Conservation (phyloP, 1,140 invertebrate species). For the Pachyrhynchus sulphureomaculatus region DNA sequence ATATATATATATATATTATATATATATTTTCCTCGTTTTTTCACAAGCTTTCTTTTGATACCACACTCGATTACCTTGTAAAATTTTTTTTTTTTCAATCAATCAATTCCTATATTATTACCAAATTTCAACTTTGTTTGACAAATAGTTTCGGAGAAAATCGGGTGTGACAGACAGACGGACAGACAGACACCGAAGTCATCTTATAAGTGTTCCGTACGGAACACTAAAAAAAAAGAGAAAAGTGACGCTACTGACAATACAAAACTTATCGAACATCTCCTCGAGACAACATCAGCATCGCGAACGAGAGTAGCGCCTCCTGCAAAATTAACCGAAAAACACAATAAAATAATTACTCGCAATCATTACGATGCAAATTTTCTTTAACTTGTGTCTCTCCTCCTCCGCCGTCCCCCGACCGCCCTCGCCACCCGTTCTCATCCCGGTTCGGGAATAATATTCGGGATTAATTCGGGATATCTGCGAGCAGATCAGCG, state of each 20-base stretch:
- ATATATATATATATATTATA: too few relatives aligned
- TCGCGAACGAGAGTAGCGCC: too few relatives aligned
- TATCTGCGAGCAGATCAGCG: conserved; percentile 47
- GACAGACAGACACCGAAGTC: too few relatives aligned
- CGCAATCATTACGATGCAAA: conserved; percentile 49
- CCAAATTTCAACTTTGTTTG: too few relatives aligned
- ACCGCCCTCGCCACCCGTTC: not conserved
- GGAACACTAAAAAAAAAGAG: not conserved
- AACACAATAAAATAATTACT: conserved; percentile 44
- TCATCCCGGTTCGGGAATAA: conserved; percentile 39
- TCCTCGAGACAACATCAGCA: not conserved
- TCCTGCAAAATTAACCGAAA: conserved; percentile 10
- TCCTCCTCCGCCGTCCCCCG: conserved; percentile 26
- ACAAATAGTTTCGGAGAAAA: too few relatives aligned
- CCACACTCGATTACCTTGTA: too few relatives aligned
- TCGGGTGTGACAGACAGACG: too few relatives aligned
- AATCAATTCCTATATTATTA: too few relatives aligned
- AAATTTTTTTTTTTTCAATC: too few relatives aligned
- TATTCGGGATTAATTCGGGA: conserved; percentile 49
- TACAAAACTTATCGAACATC: conserved; percentile 2
- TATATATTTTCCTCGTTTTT: too few relatives aligned
- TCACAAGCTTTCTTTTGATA: too few relatives aligned
- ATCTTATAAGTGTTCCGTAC: too few relatives aligned
- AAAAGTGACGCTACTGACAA: not conserved
- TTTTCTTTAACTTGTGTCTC: conserved; percentile 47